These are phyloP conservation scores for Hoplostethus mediterraneus DNA, from an alignment of 2,797 vertebrate genomes.

Conservation along the genomic window DNA sequence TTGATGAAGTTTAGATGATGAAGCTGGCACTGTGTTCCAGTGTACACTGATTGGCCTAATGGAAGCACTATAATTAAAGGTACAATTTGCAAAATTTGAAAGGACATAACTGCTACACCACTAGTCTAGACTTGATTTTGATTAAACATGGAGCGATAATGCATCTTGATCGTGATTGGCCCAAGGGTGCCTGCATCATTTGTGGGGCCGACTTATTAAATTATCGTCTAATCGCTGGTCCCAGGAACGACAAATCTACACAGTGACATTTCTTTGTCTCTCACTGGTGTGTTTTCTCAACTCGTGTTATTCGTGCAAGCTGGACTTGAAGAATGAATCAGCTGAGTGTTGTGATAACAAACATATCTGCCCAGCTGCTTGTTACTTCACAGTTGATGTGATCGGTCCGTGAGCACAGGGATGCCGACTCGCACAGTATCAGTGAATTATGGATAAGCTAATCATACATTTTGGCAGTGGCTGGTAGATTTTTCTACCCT, in stretches of 20 bases:
- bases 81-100: not conserved
- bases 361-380: conserved; percentile 54
- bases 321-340: conserved; percentile 33
- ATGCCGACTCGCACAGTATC: not conserved
- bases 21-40: not conserved
- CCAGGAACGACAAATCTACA: conserved; percentile 30
- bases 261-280: not conserved
- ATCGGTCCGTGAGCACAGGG: too few species aligned
- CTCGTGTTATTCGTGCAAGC: conserved; percentile 27
- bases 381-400: conserved; percentile 16
- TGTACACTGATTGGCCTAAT: too few species aligned
- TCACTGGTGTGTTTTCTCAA: conserved; percentile 15
- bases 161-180: not conserved
- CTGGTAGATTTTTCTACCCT: not conserved
- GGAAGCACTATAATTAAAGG: too few species aligned
- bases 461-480: not conserved
- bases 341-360: conserved; percentile 41
- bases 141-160: not conserved
- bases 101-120: not conserved
- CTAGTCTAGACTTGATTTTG: conserved; percentile 4
- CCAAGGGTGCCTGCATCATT: conserved; percentile 5
- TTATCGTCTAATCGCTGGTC: conserved; percentile 34
- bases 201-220: not conserved
- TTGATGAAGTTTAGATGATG: not conserved
- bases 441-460: too few species aligned